Evolutionary conservation across 2,888 invertebrate genomes (phyloP), one percentile per base, ranked within the genome.

Genomic region (Mythimna loreyi): DNA sequence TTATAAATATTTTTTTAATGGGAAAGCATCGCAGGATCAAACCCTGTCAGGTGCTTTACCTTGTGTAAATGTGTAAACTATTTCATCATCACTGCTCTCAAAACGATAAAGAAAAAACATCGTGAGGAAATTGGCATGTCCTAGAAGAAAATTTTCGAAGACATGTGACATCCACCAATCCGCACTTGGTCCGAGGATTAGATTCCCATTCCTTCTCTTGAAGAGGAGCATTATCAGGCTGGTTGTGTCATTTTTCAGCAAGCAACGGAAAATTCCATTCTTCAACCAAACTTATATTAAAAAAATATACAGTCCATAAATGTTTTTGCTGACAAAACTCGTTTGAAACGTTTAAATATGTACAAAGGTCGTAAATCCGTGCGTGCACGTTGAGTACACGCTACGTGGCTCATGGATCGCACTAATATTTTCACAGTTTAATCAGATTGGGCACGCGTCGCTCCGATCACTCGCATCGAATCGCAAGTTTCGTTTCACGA

Each of bases 341-440:
- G 80, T 82, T 82, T 85, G 63, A n/a, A 80, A 79, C 75, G 78
- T 77, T 75, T 78, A 80, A 80, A 82, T 77, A 78, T 75, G 64
- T 81, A 82, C 75, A 75, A 82, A 75, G 63, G 73, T 83, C 60
- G 74, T 78, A 72, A 78, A 83, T 67, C 60, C 73, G 87, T 89
- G 89, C 88, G 87, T 90, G 86, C 85, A 67, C 43, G 71, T 67
- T 80, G 72, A 77, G 63, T 72, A 56, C 70, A 55, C 7, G 60
- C 45, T 58, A 52, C 45, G 49, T 55, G 58, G 72, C 36, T 72
- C 57, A 70, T 85, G 89, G n/a, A 90, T 88, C 89, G 85, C 86
- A 88, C 86, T 90, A 90, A 93, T 92, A 92, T 91, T 91, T 92
- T 94, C 94, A 94, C 93, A 93, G 92, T 91, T 91, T 93, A 92